Evolutionary conservation across 2,797 vertebrate species (phyloP), one percentile per base, ranked within the genome.

Genomic region (Mallotus villosus): DNA sequence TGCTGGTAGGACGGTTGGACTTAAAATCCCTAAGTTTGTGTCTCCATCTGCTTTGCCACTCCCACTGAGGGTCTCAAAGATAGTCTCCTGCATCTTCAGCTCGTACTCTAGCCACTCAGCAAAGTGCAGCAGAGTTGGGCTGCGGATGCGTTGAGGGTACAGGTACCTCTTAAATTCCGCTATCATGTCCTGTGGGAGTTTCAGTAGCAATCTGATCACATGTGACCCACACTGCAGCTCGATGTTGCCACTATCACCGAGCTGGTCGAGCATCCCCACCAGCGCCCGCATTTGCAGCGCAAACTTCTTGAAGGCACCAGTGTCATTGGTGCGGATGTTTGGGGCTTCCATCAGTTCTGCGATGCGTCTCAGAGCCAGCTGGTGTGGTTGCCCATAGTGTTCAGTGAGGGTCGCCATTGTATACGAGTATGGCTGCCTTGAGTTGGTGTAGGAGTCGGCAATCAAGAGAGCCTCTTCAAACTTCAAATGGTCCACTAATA

Each of bases 311-410:
- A 69, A 64, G 1, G 4, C 60, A 46, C 68, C 63, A 0, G 60
- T 19, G 7, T 78, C 65, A 4, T 72, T 69, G 4, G 25, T 4
- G 16, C 58, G 55, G 9, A 74, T 17, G 5, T 65, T 12, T 7
- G 41, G 2, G 73, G 57, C 63, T 65, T 71, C 64, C 9, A 72
- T 64, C 6, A 72, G 68, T 2, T 46, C 64, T 9, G 62, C 58
- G 1, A 75, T 27, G n/a, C 75, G 63, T 41, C 62, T 59, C 19
- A 76, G 74, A 1, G 76, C 64, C 2, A 80, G 63, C 64, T 76
- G 72, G 1, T 71, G 21, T 1, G 78, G 74, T 46, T 80, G 78
- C 17, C 71, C 74, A 57, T 76, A 72, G 1, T 49, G 5, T 32
- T 72, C 65, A 14, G 37, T 1, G 7, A 71, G 76, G 4, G 72